phyloP scores from a whole-genome alignment of 2,888 invertebrate genomes.

The Amblyjoppa fuscipennis region DNA sequence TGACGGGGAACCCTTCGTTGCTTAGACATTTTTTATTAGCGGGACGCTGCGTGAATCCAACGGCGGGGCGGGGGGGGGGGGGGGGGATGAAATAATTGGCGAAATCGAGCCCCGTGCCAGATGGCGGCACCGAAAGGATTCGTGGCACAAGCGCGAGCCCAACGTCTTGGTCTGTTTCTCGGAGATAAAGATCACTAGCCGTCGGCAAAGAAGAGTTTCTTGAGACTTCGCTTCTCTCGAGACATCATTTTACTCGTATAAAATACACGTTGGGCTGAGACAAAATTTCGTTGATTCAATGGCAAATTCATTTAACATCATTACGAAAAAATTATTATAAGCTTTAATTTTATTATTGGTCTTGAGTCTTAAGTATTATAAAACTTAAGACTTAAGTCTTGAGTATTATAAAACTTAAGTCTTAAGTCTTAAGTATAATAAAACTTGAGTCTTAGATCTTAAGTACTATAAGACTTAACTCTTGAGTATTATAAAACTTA shows the following conservation, averaged over 20 bases:
- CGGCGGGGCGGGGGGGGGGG: neutral
- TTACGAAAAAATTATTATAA: too few species aligned
- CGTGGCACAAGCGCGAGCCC: slow-evolving; percentile 9
- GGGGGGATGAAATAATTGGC: slow-evolving; percentile 23
- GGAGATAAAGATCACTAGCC: slow-evolving; percentile 50
- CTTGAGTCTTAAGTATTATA: too few species aligned
- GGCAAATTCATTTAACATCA: neutral
- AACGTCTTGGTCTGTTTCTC: slow-evolving; percentile 39
- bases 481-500: too few species aligned
- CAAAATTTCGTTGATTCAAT: slow-evolving; percentile 31
- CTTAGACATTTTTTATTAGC: neutral
- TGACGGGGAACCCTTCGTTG: neutral
- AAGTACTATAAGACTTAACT: too few species aligned
- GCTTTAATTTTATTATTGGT: too few species aligned
- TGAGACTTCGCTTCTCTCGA: neutral
- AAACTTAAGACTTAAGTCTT: too few species aligned
- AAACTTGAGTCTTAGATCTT: too few species aligned
- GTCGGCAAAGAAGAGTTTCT: slow-evolving; percentile 67
- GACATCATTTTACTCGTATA: neutral
- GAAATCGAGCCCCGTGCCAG: slow-evolving; percentile 42
- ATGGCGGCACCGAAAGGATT: slow-evolving; percentile 66
- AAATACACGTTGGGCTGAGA: neutral
- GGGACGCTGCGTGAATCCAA: neutral
- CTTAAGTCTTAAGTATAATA: too few species aligned
- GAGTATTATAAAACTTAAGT: too few species aligned